phyloP scores from a whole-genome alignment of 30 jellyfish, hydroid and myxozoan genomes.

The Pseudorhiza aurosa region DNA sequence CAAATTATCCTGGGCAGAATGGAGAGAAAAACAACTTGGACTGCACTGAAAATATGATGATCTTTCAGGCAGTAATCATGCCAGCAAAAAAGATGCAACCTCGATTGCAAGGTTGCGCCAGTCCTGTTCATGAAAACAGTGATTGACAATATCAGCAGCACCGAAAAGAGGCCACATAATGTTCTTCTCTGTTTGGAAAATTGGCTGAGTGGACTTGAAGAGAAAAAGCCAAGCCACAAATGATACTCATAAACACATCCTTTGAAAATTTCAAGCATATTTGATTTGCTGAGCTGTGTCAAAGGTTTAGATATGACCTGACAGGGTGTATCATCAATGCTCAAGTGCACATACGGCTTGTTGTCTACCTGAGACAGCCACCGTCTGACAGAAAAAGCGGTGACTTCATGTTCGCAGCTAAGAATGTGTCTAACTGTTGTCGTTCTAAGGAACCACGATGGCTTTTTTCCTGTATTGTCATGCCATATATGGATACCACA shows the following conservation, averaged over 20 bases:
- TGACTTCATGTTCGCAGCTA: not conserved
- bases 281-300: too few relatives aligned
- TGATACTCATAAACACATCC: conserved; percentile 12
- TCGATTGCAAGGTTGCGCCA: not conserved
- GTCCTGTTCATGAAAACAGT: not conserved
- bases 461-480: conserved; percentile 44
- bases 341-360: not conserved
- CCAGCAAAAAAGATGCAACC: not conserved
- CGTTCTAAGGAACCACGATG: conserved; percentile 47
- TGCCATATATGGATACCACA: conserved; percentile 56
- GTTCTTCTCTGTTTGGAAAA: conserved; percentile 19
- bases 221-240: conserved; percentile 43
- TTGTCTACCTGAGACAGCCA: conserved; percentile 37
- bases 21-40: not conserved
- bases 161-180: not conserved
- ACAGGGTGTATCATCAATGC: not conserved
- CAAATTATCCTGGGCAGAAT: not conserved
- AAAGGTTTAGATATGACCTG: too few relatives aligned
- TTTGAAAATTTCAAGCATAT: not conserved
- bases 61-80: conserved; percentile 1
- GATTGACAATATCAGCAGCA: not conserved
- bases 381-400: not conserved
- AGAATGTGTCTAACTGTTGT: not conserved
- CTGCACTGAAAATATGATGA: not conserved
- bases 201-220: conserved; percentile 22